Evolutionary conservation across 2,797 vertebrate species (phyloP).

Genomic region (Natrix natrix): DNA sequence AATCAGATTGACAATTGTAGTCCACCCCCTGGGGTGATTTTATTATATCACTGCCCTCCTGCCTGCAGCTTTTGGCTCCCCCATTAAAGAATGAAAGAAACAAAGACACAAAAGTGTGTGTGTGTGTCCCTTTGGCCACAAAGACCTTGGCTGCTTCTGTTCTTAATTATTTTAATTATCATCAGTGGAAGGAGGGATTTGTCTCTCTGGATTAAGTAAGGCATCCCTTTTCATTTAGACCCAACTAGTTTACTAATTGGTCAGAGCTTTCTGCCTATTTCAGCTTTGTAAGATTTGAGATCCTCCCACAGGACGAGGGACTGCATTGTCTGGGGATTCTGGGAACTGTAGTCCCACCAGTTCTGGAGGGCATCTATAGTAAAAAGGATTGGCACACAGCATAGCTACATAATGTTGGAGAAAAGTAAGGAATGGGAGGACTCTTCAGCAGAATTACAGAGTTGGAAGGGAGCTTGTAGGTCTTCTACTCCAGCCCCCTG

Average conservation of each 20-base stretch:
- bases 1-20: not conserved
- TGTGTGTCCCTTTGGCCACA: not conserved
- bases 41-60: not conserved
- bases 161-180: constrained; percentile 1
- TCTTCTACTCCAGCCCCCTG: too few relatives aligned
- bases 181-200: not conserved
- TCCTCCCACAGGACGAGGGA: not conserved
- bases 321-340: not conserved
- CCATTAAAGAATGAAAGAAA: not conserved
- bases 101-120: not conserved
- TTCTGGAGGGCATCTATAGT: not conserved
- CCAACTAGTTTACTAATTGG: not conserved
- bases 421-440: not conserved
- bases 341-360: not conserved
- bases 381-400: not conserved
- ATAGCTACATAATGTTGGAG: not conserved
- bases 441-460: too few relatives aligned
- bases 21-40: not conserved
- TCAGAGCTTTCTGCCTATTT: not conserved
- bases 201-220: not conserved
- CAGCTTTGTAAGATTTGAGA: not conserved
- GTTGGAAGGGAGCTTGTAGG: too few relatives aligned
- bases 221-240: not conserved
- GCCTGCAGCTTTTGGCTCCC: not conserved
- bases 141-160: not conserved